Evolutionary conservation across 2,113 vertebrate species (phyloP).

Genomic region (Verasper variegatus): DNA sequence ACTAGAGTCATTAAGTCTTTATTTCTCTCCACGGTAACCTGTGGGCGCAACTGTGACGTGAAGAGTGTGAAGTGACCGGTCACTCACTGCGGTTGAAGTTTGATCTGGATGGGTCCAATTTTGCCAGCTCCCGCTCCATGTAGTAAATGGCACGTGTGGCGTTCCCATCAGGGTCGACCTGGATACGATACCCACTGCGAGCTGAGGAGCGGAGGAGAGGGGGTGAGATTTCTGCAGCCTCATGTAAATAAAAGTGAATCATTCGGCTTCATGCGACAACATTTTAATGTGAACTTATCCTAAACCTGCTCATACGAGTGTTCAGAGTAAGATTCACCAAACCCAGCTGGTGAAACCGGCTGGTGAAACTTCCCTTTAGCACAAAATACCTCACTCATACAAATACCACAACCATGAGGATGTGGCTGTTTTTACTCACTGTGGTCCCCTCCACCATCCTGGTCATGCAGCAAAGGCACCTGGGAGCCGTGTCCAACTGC

Average conservation of each 20-base stretch:
- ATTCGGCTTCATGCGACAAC: not conserved
- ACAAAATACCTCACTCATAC: too few relatives aligned
- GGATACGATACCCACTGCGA: conserved; percentile 91
- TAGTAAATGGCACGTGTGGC: conserved; percentile 92
- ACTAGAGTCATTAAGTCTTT: too few relatives aligned
- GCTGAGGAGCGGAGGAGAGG: conserved; percentile 59
- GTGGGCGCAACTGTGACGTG: not conserved
- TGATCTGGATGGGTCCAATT: conserved; percentile 87
- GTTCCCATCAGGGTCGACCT: conserved; percentile 89
- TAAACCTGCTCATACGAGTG: too few relatives aligned
- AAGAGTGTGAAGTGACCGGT: not conserved
- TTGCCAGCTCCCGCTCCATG: conserved; percentile 91
- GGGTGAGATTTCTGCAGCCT: too few relatives aligned
- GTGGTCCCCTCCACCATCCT: conserved; percentile 74
- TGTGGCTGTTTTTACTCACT: conserved; percentile 78
- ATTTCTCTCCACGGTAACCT: not conserved
- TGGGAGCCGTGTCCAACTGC: conserved; percentile 89
- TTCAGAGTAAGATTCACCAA: not conserved
- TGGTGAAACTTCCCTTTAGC: too few relatives aligned
- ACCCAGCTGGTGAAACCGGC: too few relatives aligned
- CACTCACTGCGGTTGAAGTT: conserved; percentile 85
- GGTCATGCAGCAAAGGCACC: conserved; percentile 87
- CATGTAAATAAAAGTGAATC: not conserved
- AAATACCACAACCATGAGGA: not conserved
- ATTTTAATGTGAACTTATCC: not conserved